A percentile compares a stretch with the other conserved stretches of the same genome.
Evolutionary conservation across 2,797 vertebrate genomes (phyloP).

Genomic region (Podarcis siculus): DNA sequence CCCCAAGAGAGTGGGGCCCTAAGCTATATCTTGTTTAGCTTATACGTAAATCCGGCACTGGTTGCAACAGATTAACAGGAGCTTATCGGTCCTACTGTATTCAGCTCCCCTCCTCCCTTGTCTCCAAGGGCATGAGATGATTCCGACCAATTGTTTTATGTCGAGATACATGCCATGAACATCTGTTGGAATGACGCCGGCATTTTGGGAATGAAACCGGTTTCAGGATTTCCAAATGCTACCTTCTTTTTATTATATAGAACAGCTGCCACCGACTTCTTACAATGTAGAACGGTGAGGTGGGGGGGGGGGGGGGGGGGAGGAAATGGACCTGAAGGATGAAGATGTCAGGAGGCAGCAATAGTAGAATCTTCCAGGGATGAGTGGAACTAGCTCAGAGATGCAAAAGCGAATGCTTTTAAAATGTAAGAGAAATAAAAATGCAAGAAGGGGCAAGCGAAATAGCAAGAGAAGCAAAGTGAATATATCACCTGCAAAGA

Average conservation of each 20-base stretch:
- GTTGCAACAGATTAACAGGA: too few relatives aligned
- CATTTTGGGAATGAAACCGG: not conserved
- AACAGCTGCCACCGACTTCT: not conserved
- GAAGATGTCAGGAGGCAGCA: not conserved
- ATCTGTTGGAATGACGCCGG: not conserved
- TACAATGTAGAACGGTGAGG: not conserved
- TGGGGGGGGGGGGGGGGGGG: too few relatives aligned
- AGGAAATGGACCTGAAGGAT: not conserved
- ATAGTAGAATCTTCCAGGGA: not conserved
- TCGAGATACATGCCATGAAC: not conserved
- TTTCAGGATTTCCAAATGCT: not conserved
- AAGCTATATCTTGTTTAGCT: too few relatives aligned
- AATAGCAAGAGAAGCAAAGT: not conserved
- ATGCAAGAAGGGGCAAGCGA: not conserved
- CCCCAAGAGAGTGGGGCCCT: too few relatives aligned
- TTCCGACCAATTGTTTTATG: not conserved
- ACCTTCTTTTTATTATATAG: not conserved
- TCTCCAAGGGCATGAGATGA: too few relatives aligned
- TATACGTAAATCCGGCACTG: too few relatives aligned
- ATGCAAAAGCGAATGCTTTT: not conserved
- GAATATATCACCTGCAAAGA: slow-evolving; percentile 24
- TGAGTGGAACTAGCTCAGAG: not conserved
- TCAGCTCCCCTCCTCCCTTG: too few relatives aligned
- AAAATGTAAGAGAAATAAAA: not conserved
- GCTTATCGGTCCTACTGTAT: too few relatives aligned